Conservation (phyloP, 2,888 invertebrate species). For the Imbricaverruca yamaguchii region DNA sequence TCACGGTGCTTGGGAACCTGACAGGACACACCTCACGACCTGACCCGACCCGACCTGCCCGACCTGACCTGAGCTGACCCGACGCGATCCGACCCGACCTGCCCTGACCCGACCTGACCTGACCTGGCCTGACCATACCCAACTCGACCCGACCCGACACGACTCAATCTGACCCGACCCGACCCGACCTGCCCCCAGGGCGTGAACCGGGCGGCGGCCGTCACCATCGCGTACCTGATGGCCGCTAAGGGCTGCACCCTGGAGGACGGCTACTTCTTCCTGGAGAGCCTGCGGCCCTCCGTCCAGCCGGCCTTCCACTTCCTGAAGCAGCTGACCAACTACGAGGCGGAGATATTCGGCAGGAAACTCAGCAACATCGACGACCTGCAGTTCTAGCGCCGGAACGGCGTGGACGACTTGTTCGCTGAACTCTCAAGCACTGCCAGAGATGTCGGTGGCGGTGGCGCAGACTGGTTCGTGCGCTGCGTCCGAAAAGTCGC, state of each 20-base stretch:
- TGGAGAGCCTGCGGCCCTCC: constrained; percentile 31
- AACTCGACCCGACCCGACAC: constrained; percentile 31
- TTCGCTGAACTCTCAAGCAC: too few relatives aligned
- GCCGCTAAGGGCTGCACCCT: constrained; percentile 30
- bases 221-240: constrained; percentile 32
- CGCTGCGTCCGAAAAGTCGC: too few relatives aligned
- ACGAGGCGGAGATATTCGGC: constrained; percentile 36
- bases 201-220: constrained; percentile 30
- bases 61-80: constrained; percentile 30
- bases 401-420: too few relatives aligned
- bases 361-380: constrained; percentile 34
- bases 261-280: constrained; percentile 33
- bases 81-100: constrained; percentile 36
- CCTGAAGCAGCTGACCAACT: constrained; percentile 34
- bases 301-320: constrained; percentile 29
- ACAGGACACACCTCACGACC: constrained; percentile 15
- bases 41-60: constrained; percentile 29
- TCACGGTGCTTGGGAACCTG: too few relatives aligned
- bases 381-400: constrained; percentile 29
- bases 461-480: too few relatives aligned
- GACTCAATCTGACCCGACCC: constrained; percentile 34
- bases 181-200: constrained; percentile 34
- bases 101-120: constrained; percentile 35
- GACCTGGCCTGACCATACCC: constrained; percentile 34
- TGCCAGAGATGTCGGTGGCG: too few relatives aligned